Base-by-base conservation (phyloP, 2,888 invertebrate genomes). In the Melangyna quadrimaculata region DNA sequence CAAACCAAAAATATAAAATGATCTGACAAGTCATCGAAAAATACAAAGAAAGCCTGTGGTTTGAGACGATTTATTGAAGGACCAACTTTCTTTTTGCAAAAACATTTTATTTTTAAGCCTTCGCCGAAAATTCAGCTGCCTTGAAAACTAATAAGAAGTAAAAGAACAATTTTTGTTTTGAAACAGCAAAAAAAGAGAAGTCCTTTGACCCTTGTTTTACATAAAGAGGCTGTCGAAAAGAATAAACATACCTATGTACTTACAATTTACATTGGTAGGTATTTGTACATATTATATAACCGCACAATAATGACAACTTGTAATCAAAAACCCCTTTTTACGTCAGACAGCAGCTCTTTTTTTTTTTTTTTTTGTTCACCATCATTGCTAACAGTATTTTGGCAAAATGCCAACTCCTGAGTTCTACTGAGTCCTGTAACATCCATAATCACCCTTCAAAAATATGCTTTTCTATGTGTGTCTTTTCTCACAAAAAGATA, bases 371-470 rank as follows among this genome's bases (percentile, higher is more conserved):
- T n/a, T n/a, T n/a, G n/a, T 40, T 40, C 27, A 19, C 37, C 29
- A 27, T 51, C 17, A 45, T 27, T 17, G 27, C 14, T 17, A 65
- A 45, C 45, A 51, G 8, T 4, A 51, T 51, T 67, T 51, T 51
- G 67, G 29, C 67, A 17, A 17, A 67, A 35, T 35, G 67, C 51
- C 48, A 67, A 22, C 37, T 37, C 7, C 59, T 22, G 22, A 53
- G 22, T 27, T 6, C 27, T 27, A 6, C 6, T n/a, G n/a, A 43
- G 19, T 48, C 65, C 48, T 59, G 29, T 48, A 67, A 35, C 29
- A 51, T 67, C 67, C 51, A 32, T 67, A 51, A 67, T 67, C 48
- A 51, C 67, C 67, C 35, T 67, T 51, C 51, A 65, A 45, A 65
- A 65, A 65, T 27, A 65, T 45, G 29, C 29, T 65, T 45, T 45